Percentiles rank a stretch among this genome's conserved stretches.
These are phyloP conservation scores for Cetoscarus ocellatus DNA, from an alignment of 2,797 vertebrate genomes.

Conservation along the genomic window DNA sequence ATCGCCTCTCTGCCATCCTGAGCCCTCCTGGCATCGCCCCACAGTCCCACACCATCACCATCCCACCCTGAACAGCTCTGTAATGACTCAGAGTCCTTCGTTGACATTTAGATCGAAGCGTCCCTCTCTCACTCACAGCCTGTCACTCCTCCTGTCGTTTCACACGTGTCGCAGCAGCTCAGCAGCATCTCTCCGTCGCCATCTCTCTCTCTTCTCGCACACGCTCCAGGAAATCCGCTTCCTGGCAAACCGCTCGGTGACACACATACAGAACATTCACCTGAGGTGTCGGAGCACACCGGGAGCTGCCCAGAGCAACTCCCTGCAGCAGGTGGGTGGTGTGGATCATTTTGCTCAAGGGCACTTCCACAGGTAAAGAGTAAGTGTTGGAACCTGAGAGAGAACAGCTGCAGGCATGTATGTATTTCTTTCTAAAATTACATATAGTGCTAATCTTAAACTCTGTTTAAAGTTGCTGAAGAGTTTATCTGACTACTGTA, in stretches of 20 bases:
- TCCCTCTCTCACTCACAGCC: conserved; percentile 28
- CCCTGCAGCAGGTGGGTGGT: conserved; percentile 18
- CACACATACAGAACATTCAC: conserved; percentile 20
- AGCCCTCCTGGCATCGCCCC: conserved; percentile 1
- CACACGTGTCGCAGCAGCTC: conserved; percentile 27
- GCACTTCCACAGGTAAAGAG: conserved; percentile 9
- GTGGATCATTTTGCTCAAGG: conserved; percentile 21
- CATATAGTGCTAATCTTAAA: too few relatives aligned
- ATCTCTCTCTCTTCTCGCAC: neutral
- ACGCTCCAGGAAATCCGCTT: conserved; percentile 11
- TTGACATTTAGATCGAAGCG: conserved; percentile 56
- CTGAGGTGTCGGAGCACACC: conserved; percentile 16
- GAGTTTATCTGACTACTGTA: too few relatives aligned
- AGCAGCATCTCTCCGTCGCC: conserved; percentile 33
- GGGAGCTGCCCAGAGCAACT: neutral
- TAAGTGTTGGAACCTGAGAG: conserved; percentile 1
- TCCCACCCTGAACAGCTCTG: conserved; percentile 8
- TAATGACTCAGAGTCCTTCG: conserved; percentile 28
- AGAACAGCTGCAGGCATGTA: conserved; percentile 17
- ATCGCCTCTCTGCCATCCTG: conserved; percentile 10
- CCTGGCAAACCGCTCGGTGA: neutral
- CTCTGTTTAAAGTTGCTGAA: too few relatives aligned
- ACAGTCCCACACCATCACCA: conserved; percentile 15
- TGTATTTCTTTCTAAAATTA: too few relatives aligned
- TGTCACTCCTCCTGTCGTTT: conserved; percentile 29